A percentile compares a stretch with the other conserved stretches of the same genome.
phyloP scores from a whole-genome alignment of 2,113 vertebrate genomes.

The Carollia perspicillata region DNA sequence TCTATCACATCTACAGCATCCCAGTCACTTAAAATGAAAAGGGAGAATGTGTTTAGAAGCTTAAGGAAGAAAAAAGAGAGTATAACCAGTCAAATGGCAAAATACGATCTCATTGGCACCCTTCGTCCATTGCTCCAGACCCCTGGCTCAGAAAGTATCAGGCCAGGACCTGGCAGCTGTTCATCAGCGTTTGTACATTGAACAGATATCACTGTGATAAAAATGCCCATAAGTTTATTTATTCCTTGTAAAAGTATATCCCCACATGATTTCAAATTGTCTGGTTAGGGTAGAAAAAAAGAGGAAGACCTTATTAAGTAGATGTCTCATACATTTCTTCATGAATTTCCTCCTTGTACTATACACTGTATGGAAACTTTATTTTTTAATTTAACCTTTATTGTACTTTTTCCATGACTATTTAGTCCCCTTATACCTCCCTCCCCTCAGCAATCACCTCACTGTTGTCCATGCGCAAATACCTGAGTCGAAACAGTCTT shows the following conservation, averaged over 20 bases:
- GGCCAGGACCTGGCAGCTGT: not conserved
- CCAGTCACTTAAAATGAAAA: not conserved
- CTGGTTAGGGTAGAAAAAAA: not conserved
- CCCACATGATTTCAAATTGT: not conserved
- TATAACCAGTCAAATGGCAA: not conserved
- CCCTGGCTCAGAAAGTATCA: not conserved
- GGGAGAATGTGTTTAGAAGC: not conserved
- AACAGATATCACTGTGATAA: not conserved
- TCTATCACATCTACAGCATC: not conserved
- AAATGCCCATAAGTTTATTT: not conserved
- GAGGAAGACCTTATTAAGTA: conserved; percentile 7
- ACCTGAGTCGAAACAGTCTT: not conserved
- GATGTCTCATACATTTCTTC: not conserved
- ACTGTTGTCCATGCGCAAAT: not conserved
- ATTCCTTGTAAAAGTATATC: not conserved
- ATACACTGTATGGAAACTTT: conserved; percentile 7
- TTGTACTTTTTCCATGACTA: too few relatives aligned
- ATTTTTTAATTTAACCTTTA: too few relatives aligned
- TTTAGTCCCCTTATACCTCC: too few relatives aligned
- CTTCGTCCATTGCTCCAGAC: not conserved
- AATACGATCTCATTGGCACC: not conserved
- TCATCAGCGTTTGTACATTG: not conserved
- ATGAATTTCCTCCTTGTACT: not conserved
- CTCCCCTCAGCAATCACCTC: too few relatives aligned
- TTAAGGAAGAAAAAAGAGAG: not conserved